phyloP scores from a whole-genome alignment of 2,888 invertebrate genomes.

The Athalia rosae region DNA sequence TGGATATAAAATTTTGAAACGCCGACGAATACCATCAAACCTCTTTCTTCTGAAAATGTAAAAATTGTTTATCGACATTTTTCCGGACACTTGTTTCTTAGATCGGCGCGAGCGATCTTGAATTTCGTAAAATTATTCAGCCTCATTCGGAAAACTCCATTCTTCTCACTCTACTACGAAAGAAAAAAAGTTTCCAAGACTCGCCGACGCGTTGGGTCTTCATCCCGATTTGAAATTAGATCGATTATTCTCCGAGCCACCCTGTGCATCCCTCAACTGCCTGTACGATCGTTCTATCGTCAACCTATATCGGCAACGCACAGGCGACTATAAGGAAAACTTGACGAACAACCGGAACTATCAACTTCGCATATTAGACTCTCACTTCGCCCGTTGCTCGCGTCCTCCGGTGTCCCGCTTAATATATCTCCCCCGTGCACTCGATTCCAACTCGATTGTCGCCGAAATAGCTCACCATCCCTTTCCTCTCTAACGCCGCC shows the following conservation, averaged over 20 bases:
- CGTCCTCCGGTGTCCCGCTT: background rate
- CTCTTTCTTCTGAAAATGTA: too few relatives aligned
- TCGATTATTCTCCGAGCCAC: too few relatives aligned
- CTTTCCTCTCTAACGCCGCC: background rate
- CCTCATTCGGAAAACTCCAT: too few relatives aligned
- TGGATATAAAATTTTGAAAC: too few relatives aligned
- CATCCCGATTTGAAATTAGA: conserved; percentile 6
- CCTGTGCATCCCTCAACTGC: conserved; percentile 22
- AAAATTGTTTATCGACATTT: too few relatives aligned
- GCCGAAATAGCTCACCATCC: background rate
- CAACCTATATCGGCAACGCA: conserved; percentile 38
- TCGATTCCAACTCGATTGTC: background rate
- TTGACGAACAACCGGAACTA: conserved; percentile 39
- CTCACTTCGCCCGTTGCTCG: background rate
- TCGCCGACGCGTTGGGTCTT: conserved; percentile 19
- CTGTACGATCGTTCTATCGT: conserved; percentile 34
- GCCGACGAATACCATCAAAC: too few relatives aligned
- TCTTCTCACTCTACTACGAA: too few relatives aligned
- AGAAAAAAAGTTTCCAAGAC: too few relatives aligned
- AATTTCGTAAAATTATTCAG: too few relatives aligned
- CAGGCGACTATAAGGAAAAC: conserved; percentile 35
- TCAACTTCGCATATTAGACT: conserved; percentile 31
- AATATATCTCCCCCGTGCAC: background rate
- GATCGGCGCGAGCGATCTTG: too few relatives aligned
- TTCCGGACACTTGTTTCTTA: too few relatives aligned